Evolutionary conservation across 1,140 invertebrate species (phyloP).

Genomic region (Laupala kohalensis): DNA sequence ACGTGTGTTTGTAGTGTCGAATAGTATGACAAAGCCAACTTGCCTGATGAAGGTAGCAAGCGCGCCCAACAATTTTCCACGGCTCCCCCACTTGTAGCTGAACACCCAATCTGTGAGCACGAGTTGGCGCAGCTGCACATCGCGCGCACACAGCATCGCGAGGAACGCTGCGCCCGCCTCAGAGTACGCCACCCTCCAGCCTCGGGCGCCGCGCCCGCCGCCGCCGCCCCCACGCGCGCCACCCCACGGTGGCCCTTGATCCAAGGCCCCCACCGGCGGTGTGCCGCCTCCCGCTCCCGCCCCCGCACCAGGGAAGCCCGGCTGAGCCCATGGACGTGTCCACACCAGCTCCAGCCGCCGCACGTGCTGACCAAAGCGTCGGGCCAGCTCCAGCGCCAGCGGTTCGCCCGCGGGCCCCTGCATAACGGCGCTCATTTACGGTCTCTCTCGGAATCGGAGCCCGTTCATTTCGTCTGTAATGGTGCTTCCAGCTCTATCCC

Average conservation of each 20-base stretch:
- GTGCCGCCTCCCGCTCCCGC: too few species aligned
- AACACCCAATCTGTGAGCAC: slow-evolving; percentile 30
- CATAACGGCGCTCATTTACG: background rate
- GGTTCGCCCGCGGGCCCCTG: background rate
- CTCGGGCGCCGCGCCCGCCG: too few species aligned
- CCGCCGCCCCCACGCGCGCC: too few species aligned
- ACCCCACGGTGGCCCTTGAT: too few species aligned
- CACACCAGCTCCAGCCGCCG: slow-evolving; percentile 28
- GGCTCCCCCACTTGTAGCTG: slow-evolving; percentile 27
- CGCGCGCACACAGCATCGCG: background rate
- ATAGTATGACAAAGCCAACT: too few species aligned
- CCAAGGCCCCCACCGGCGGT: too few species aligned
- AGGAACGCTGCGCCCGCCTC: background rate
- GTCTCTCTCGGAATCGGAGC: too few species aligned
- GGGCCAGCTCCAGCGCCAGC: slow-evolving; percentile 16
- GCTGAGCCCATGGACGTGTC: slow-evolving; percentile 22
- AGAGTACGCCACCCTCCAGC: background rate
- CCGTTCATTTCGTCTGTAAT: too few species aligned
- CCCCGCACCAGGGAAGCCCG: too few species aligned
- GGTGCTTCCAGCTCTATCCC: too few species aligned
- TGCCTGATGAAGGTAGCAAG: too few species aligned
- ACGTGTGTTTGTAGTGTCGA: too few species aligned
- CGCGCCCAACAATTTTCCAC: slow-evolving; percentile 25
- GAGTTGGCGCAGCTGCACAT: slow-evolving; percentile 27
- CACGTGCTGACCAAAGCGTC: slow-evolving; percentile 29